Evolutionary conservation across 2,888 invertebrate genomes (phyloP).

Genomic region (Synanthedon andrenaeformis): DNA sequence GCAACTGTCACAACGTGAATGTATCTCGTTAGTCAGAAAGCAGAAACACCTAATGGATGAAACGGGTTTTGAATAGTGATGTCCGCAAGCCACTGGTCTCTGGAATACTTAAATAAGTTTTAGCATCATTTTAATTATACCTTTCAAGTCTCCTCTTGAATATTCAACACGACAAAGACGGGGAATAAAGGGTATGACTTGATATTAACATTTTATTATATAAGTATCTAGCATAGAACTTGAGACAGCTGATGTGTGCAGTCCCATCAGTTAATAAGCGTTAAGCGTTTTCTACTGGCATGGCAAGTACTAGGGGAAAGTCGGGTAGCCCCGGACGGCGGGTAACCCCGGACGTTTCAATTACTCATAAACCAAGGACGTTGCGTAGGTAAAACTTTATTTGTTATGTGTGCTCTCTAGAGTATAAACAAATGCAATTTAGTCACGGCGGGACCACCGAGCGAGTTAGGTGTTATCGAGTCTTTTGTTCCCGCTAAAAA

Average conservation of each 20-base stretch:
- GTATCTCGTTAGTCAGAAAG: neutral
- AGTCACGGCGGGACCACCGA: too few relatives aligned
- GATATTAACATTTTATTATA: constrained; percentile 7
- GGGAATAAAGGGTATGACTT: constrained; percentile 14
- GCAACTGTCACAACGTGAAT: neutral
- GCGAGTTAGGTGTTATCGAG: too few relatives aligned
- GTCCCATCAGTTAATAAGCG: too few relatives aligned
- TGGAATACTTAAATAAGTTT: constrained; percentile 60
- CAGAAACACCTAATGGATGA: constrained; percentile 26
- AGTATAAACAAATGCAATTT: too few relatives aligned
- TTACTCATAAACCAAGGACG: too few relatives aligned
- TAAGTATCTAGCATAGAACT: neutral
- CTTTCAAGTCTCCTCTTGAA: constrained; percentile 45
- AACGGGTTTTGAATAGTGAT: constrained; percentile 57
- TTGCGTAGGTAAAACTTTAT: too few relatives aligned
- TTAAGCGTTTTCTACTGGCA: too few relatives aligned
- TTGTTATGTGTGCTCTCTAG: too few relatives aligned
- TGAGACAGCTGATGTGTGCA: neutral
- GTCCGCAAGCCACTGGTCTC: constrained; percentile 27
- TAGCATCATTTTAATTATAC: constrained; percentile 58
- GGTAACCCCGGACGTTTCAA: too few relatives aligned
- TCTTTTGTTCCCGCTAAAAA: too few relatives aligned
- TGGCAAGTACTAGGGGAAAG: too few relatives aligned
- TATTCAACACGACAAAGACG: constrained; percentile 40
- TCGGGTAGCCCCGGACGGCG: too few relatives aligned